Evolutionary conservation across 2,888 invertebrate species (phyloP).

Genomic region (Tortrix viridana): DNA sequence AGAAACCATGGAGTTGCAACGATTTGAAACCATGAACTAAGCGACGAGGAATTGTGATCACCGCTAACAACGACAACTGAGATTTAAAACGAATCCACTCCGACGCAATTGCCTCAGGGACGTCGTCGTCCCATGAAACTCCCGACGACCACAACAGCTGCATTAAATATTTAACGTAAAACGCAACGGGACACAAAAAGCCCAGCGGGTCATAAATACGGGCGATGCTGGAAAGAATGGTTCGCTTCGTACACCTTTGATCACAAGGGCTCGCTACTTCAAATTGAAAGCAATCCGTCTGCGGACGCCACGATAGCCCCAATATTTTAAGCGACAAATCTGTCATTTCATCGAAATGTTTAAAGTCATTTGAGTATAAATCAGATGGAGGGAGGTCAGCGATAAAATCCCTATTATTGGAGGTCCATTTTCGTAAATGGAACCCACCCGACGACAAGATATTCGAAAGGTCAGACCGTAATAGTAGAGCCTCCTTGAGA

Average conservation of each 20-base stretch:
- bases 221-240: neutral
- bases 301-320: neutral
- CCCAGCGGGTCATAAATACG: conserved; percentile 2
- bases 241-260: neutral
- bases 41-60: neutral
- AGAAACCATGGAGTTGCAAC: neutral
- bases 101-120: neutral
- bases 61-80: neutral
- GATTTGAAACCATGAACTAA: neutral
- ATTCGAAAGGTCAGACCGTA: neutral
- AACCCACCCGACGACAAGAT: conserved; percentile 10
- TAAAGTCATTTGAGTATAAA: neutral
- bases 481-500: neutral
- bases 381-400: neutral
- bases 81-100: neutral
- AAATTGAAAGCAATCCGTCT: neutral
- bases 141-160: neutral
- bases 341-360: neutral
- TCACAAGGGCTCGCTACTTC: neutral
- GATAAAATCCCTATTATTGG: neutral
- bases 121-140: neutral
- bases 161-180: neutral
- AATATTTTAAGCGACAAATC: conserved; percentile 7
- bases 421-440: too few relatives aligned
- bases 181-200: neutral